Evolutionary conservation across 2,113 vertebrate species (phyloP), one percentile per base, ranked within the genome.

Genomic region (Xyrauchen texanus): DNA sequence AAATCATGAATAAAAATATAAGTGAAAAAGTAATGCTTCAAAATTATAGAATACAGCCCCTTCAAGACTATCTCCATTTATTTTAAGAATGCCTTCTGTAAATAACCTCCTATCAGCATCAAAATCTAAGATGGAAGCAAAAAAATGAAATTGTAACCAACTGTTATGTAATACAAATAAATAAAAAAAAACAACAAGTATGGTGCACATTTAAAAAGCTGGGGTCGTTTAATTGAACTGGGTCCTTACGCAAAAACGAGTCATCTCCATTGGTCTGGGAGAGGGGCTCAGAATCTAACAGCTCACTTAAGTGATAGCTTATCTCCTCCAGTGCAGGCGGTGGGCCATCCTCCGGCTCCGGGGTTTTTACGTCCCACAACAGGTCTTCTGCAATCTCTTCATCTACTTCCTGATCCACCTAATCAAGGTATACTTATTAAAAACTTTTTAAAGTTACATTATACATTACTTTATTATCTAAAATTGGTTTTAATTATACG

Each of bases 181-280:
- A n/a, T n/a, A n/a, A 15, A 7, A 7, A 6, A 58, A 5, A 58
- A 1, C 51, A 10, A 10, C 9, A 34, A 10, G 51, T 53, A 15
- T 5, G 6, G 15, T 58, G 21, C 21, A 34, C 21, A 34, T 34
- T 34, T 34, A 34, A 34, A 34, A 34, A 67, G 12, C 13, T 42
- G 3, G 4, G 4, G 0, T 9, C 13, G 15, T 46, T 0, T 4
- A 44, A n/a, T 7, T 11, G 21, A 67, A 73, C 11, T 49, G 15
- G 53, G 51, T 5, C 12, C 82, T 88, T 80, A 91, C 90, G 47
- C 63, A 77, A n/a, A 47, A 85, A 77, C 15, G 44, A 73, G 57
- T 87, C 85, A 44, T 85, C 84, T 68, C 34, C 81, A 0, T 78
- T 47, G 10, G 82, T 63, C 2, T 60, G 77, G 4, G 73, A 81